Percentiles rank a stretch among this genome's conserved stretches.
Evolutionary conservation across 2,797 vertebrate genomes (phyloP).

Genomic region (Scarus forsteni): DNA sequence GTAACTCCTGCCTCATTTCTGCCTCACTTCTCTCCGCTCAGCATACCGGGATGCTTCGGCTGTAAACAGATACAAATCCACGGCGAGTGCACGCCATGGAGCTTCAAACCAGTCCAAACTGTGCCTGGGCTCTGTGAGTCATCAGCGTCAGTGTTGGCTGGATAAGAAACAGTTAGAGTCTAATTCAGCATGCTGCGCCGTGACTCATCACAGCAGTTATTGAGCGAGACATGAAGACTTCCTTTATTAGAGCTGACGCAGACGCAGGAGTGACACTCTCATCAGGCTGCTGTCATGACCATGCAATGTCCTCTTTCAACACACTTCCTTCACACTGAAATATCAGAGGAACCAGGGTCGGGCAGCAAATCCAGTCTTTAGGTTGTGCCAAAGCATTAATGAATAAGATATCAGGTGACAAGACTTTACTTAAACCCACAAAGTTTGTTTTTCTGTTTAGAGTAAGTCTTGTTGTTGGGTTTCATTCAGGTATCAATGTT

Average conservation of each 20-base stretch:
- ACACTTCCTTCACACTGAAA: background rate
- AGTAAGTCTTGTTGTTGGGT: too few relatives aligned
- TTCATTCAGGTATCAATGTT: too few relatives aligned
- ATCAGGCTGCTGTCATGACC: background rate
- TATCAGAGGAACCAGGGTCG: background rate
- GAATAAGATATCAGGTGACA: too few relatives aligned
- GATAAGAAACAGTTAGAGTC: background rate
- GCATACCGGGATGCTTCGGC: background rate
- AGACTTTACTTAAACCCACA: background rate
- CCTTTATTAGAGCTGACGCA: background rate
- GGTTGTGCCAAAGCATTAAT: too few relatives aligned
- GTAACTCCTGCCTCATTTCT: too few relatives aligned
- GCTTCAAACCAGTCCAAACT: background rate
- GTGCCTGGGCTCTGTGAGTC: conserved; percentile 3
- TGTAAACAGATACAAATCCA: background rate
- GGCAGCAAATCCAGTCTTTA: too few relatives aligned
- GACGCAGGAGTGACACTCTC: background rate
- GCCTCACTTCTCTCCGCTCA: too few relatives aligned
- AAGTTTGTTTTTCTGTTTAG: too few relatives aligned
- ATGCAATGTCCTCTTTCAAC: background rate
- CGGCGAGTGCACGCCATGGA: background rate
- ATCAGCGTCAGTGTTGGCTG: background rate
- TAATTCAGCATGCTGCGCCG: background rate
- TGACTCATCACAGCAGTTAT: background rate
- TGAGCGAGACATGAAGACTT: background rate